phyloP scores from a whole-genome alignment of 1,140 invertebrate genomes.

The Drosophila equinoxialis region DNA sequence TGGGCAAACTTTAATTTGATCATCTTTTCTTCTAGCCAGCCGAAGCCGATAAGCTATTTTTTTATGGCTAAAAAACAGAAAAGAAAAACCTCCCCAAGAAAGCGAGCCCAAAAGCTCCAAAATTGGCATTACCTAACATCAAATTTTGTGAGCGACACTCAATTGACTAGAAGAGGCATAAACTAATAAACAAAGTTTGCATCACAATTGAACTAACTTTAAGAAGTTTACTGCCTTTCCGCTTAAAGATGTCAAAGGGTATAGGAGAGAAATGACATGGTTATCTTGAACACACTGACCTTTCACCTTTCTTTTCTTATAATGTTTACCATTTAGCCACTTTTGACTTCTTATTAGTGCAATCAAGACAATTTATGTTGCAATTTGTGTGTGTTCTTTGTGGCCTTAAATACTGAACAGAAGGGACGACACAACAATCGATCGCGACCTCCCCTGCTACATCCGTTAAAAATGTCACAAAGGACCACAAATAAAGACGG shows the following conservation, averaged over 20 bases:
- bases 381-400: too few species aligned
- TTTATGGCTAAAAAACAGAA: constrained; percentile 29
- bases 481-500: background rate
- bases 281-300: too few species aligned
- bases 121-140: constrained; percentile 15
- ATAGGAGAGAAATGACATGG: too few species aligned
- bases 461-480: background rate
- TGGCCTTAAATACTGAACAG: background rate
- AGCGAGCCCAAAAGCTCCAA: background rate
- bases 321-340: too few species aligned
- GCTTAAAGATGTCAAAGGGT: background rate
- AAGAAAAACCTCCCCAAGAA: background rate
- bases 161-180: constrained; percentile 8
- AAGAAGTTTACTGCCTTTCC: too few species aligned
- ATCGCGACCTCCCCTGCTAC: background rate
- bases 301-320: too few species aligned
- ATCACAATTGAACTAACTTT: background rate
- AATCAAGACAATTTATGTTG: too few species aligned
- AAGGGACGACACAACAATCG: background rate
- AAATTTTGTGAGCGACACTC: background rate
- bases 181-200: background rate
- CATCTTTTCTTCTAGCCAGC: constrained; percentile 22
- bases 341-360: too few species aligned
- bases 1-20: constrained; percentile 77
- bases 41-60: constrained; percentile 47